Evolutionary conservation across 64 coral and sea anemone species (phyloP).

Genomic region (Dendronephthya gigantea): DNA sequence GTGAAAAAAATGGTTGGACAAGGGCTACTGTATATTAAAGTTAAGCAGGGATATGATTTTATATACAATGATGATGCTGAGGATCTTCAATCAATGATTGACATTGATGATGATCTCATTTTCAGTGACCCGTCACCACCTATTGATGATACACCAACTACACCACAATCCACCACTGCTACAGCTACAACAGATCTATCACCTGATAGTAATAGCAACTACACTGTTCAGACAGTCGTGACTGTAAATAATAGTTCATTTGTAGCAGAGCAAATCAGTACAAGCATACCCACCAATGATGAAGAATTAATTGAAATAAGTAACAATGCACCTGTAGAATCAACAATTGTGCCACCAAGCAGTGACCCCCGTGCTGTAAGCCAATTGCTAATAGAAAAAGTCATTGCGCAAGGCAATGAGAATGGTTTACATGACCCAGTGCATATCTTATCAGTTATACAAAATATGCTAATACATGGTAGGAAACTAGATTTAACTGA

Average conservation of each 20-base stretch:
- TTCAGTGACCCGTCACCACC: no score
- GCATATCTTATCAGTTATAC: constrained; percentile 4
- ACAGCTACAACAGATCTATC: not conserved
- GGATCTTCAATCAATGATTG: not conserved
- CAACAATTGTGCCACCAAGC: no score
- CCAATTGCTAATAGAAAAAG: not conserved
- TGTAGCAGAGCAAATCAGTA: no score
- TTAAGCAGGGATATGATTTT: constrained; percentile 39
- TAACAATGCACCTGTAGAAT: no score
- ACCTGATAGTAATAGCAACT: no score
- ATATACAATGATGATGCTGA: constrained; percentile 22
- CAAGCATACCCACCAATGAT: no score
- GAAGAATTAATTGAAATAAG: no score
- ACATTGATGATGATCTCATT: not conserved
- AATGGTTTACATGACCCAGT: constrained; percentile 18
- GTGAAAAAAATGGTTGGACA: constrained; percentile 48
- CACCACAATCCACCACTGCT: not conserved
- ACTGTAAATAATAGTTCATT: no score
- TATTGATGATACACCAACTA: no score
- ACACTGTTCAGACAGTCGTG: no score
- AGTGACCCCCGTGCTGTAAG: not conserved
- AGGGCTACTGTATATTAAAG: constrained; percentile 32
- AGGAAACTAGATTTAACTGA: constrained; percentile 26
- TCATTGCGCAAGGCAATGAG: not conserved
- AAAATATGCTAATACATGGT: constrained; percentile 24